Percentiles rank a stretch among this genome's conserved stretches.
These are phyloP conservation scores for Drosophila fuyamai DNA, from an alignment of 1,140 invertebrate species.

Conservation along the genomic window DNA sequence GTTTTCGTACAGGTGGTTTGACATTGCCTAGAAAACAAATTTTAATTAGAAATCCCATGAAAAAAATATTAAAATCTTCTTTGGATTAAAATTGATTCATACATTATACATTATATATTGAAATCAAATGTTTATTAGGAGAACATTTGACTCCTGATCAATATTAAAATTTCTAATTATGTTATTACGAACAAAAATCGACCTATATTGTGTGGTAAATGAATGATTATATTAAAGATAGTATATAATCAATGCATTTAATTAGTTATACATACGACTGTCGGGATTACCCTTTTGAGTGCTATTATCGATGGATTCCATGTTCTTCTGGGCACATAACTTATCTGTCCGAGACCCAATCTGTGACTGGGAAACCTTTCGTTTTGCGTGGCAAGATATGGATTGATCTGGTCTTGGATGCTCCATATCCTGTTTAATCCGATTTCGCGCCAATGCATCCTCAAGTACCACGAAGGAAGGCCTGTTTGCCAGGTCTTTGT, in stretches of 20 bases:
- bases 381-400: not conserved
- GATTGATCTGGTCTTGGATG: not conserved
- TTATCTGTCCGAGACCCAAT: not conserved
- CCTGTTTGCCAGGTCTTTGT: conserved; percentile 34
- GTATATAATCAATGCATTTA: too few species aligned
- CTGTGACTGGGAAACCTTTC: not conserved
- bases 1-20: not conserved
- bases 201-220: too few species aligned
- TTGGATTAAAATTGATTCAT: too few species aligned
- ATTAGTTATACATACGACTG: not conserved
- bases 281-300: not conserved
- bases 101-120: too few species aligned
- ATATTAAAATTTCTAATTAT: too few species aligned
- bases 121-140: too few species aligned
- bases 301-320: not conserved
- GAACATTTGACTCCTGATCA: too few species aligned
- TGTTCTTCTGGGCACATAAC: not conserved
- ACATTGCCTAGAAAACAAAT: too few species aligned
- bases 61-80: too few species aligned
- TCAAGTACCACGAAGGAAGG: conserved; percentile 60
- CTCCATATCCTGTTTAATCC: conserved; percentile 19
- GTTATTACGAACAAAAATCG: too few species aligned
- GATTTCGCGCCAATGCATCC: conserved; percentile 30
- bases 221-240: too few species aligned
- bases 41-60: too few species aligned